These are phyloP conservation scores for Caprella mutica DNA, from an alignment of 2,888 invertebrate genomes.

Conservation along the genomic window DNA sequence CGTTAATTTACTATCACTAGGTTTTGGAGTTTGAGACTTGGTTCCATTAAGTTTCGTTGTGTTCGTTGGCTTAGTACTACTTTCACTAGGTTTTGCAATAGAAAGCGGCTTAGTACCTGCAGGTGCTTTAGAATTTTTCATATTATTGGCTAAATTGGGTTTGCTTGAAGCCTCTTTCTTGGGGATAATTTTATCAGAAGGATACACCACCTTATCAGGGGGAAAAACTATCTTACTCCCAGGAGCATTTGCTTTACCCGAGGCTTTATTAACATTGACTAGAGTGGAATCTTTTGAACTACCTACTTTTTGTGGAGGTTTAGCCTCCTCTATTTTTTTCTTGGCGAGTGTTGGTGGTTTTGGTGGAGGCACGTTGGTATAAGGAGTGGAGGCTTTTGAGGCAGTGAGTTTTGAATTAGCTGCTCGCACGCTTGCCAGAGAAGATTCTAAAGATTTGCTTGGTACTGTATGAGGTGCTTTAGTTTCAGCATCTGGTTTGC, in stretches of 20 bases:
- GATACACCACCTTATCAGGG: constrained; percentile 28
- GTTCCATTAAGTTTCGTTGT: background rate
- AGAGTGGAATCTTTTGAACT: no score
- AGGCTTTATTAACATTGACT: background rate
- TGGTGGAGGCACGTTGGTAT: no score
- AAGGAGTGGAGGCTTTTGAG: constrained; percentile 10
- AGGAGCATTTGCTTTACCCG: background rate
- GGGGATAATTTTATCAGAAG: constrained; percentile 15
- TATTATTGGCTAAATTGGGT: background rate
- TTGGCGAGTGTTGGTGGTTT: no score
- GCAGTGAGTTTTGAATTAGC: constrained; percentile 15
- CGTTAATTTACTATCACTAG: no score
- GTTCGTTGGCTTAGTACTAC: background rate
- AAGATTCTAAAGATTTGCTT: constrained; percentile 10
- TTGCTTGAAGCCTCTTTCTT: background rate
- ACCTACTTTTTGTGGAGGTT: no score
- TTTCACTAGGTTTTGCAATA: background rate
- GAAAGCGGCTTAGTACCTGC: background rate
- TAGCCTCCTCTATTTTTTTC: no score
- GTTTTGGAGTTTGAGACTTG: background rate
- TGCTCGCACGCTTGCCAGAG: constrained; percentile 18
- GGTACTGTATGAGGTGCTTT: background rate
- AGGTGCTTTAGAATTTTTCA: background rate
- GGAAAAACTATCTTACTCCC: constrained; percentile 17
- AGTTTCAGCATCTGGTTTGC: background rate